phyloP scores from a whole-genome alignment of 2,113 vertebrate species.

The Phainopepla nitens region DNA sequence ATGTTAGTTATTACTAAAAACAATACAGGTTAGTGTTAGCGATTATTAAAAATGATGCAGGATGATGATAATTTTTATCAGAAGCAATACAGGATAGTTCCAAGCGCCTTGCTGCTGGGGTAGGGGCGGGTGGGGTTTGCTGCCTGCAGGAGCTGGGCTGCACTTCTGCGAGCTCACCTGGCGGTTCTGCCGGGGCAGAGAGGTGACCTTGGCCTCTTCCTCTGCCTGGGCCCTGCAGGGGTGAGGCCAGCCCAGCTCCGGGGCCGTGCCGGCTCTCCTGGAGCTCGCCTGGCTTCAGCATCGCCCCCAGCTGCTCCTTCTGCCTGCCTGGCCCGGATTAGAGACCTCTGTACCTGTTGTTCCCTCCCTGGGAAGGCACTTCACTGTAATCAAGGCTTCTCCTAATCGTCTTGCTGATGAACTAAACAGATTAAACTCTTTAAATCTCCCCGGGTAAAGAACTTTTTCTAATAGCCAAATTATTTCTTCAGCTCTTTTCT shows the following conservation, averaged over 20 bases:
- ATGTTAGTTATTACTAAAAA: too few relatives aligned
- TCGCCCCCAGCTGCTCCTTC: background rate
- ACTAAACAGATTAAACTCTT: constrained; percentile 20
- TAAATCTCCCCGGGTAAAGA: background rate
- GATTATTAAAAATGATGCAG: too few relatives aligned
- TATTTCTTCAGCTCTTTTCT: background rate
- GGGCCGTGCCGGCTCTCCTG: background rate
- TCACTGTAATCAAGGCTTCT: constrained; percentile 25
- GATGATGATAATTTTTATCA: background rate
- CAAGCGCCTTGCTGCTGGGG: too few relatives aligned
- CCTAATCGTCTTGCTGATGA: constrained; percentile 9
- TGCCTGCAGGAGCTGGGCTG: too few relatives aligned
- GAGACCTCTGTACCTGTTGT: background rate
- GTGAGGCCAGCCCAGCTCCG: background rate
- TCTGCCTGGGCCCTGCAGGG: fast-evolving
- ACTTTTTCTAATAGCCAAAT: background rate
- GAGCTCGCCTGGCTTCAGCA: background rate
- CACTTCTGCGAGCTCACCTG: fast-evolving
- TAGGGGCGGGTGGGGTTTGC: background rate
- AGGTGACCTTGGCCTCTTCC: background rate
- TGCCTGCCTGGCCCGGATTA: background rate
- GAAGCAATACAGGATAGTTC: background rate
- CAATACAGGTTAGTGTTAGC: background rate
- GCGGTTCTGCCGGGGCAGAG: background rate
- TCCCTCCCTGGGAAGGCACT: background rate